Evolutionary conservation across 64 coral and sea anemone species (phyloP).

Genomic region (Catalaphyllia jardinei): DNA sequence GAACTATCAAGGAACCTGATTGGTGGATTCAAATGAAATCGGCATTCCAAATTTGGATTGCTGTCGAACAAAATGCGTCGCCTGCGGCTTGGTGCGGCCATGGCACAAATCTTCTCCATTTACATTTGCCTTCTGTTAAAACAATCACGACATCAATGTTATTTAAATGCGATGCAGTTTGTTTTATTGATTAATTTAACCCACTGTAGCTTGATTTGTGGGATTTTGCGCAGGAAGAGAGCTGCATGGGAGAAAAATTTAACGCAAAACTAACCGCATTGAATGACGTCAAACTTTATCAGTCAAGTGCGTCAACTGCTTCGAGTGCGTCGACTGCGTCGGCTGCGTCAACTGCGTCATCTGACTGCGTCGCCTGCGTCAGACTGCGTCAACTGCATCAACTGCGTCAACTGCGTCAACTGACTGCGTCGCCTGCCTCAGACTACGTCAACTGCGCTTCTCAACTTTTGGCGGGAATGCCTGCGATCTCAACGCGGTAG

Average conservation of each 20-base stretch:
- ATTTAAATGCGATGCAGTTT: not conserved
- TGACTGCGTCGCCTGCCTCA: too few species aligned
- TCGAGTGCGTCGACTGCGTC: not conserved
- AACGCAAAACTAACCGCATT: not conserved
- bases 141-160: not conserved
- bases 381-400: not conserved
- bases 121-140: not conserved
- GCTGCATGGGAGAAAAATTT: too few species aligned
- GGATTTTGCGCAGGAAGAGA: too few species aligned
- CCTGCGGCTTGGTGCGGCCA: not conserved
- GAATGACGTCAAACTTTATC: not conserved
- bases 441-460: not conserved
- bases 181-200: too few species aligned
- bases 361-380: not conserved
- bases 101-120: not conserved
- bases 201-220: too few species aligned
- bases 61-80: not conserved
- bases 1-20: not conserved
- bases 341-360: not conserved
- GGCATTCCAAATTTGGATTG: slow-evolving; percentile 2
- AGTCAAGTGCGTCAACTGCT: not conserved
- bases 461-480: not conserved
- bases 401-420: not conserved
- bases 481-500: not conserved
- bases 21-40: not conserved